These are phyloP conservation scores for Heliconius cydno DNA, from an alignment of 2,888 invertebrate genomes.

Conservation along the genomic window DNA sequence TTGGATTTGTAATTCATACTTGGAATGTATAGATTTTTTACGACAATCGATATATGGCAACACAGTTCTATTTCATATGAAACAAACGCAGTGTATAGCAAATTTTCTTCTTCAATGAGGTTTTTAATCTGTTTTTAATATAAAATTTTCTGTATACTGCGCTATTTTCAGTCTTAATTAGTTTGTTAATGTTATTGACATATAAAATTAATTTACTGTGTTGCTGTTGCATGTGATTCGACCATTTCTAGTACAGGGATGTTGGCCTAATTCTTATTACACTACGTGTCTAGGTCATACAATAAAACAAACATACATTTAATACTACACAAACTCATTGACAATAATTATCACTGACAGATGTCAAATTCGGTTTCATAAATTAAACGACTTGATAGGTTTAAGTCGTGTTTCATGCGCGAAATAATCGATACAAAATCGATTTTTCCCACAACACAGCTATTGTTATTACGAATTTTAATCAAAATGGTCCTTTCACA, in stretches of 20 bases:
- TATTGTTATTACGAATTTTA: neutral
- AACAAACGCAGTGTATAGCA: conserved; percentile 19
- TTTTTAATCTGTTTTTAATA: conserved; percentile 1
- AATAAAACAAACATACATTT: neutral
- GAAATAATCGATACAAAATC: neutral
- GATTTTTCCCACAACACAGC: neutral
- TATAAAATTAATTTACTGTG: conserved; percentile 43
- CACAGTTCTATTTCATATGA: conserved; percentile 49
- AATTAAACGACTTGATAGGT: neutral
- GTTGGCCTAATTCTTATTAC: conserved; percentile 19
- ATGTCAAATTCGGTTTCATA: neutral
- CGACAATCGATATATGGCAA: conserved; percentile 53
- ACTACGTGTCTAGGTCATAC: conserved; percentile 43
- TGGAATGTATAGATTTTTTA: conserved; percentile 65
- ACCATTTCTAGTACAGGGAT: conserved; percentile 43
- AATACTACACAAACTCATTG: neutral
- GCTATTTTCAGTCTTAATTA: conserved; percentile 13
- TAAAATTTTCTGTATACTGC: conserved; percentile 4
- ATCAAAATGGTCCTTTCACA: conserved; percentile 51
- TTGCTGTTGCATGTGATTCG: conserved; percentile 48
- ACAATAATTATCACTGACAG: conserved; percentile 3
- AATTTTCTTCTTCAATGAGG: neutral
- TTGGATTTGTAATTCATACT: conserved; percentile 66
- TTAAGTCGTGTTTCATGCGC: neutral
- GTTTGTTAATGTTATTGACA: conserved; percentile 36